Percentiles rank a stretch among this genome's conserved stretches.
Evolutionary conservation across 2,888 invertebrate genomes (phyloP).

Genomic region (Orthosia incerta): DNA sequence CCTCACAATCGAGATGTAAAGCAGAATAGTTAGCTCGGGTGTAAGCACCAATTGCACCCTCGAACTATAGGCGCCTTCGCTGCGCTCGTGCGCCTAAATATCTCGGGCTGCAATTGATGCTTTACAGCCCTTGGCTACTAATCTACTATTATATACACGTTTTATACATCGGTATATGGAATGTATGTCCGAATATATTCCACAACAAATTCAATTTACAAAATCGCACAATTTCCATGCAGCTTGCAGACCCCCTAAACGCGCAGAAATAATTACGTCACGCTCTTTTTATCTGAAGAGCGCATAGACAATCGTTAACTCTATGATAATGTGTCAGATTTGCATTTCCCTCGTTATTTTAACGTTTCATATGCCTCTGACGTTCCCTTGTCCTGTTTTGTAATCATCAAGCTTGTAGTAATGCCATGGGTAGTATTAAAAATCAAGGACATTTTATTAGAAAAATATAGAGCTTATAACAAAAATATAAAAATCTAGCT

Average conservation of each 20-base stretch:
- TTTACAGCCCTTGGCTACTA: no score
- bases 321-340: slow-evolving; percentile 70
- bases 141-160: no score
- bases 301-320: slow-evolving; percentile 68
- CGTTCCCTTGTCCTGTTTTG: slow-evolving; percentile 71
- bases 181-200: no score
- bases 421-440: slow-evolving; percentile 6
- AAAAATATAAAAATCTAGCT: not conserved
- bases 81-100: no score
- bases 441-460: slow-evolving; percentile 9
- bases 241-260: not conserved
- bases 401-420: slow-evolving; percentile 72
- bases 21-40: no score
- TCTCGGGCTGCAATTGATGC: no score
- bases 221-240: slow-evolving; percentile 5
- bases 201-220: slow-evolving; percentile 9
- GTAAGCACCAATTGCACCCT: no score
- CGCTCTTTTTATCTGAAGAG: slow-evolving; percentile 67
- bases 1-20: no score
- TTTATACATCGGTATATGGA: no score
- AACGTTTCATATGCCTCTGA: slow-evolving; percentile 73
- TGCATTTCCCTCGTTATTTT: slow-evolving; percentile 81
- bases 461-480: not conserved
- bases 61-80: no score
- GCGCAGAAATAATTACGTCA: slow-evolving; percentile 34